A percentile compares a stretch with the other conserved stretches of the same genome.
phyloP scores from a whole-genome alignment of 2,888 invertebrate species.

The Limnephilus rhombicus region DNA sequence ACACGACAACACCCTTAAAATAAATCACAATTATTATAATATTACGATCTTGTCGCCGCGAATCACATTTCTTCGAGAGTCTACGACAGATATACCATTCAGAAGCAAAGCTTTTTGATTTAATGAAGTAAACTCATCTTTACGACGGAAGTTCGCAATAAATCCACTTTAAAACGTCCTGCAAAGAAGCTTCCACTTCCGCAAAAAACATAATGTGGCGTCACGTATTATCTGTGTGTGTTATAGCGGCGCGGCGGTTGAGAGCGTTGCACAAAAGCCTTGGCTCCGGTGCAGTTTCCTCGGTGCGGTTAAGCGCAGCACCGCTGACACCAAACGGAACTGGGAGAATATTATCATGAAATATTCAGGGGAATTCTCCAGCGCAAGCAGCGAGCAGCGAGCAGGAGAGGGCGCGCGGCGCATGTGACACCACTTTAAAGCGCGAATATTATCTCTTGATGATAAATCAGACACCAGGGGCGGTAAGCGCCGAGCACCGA shows the following conservation, averaged over 20 bases:
- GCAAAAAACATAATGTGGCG: not conserved
- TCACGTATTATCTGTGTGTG: not conserved
- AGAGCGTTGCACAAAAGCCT: conserved; percentile 4
- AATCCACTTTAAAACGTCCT: not conserved
- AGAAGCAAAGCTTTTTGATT: not conserved
- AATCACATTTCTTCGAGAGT: too few species aligned
- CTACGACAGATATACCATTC: not conserved
- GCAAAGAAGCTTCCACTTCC: not conserved
- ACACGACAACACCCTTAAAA: too few species aligned
- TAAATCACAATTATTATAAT: too few species aligned
- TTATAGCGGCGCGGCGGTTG: not conserved
- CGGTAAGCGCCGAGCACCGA: not conserved
- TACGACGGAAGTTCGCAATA: not conserved
- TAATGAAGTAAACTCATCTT: not conserved
- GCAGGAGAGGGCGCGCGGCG: conserved; percentile 13
- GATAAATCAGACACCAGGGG: conserved; percentile 29
- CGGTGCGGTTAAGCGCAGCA: conserved; percentile 52
- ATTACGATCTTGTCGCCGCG: too few species aligned
- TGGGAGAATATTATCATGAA: conserved; percentile 66
- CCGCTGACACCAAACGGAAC: conserved; percentile 53
- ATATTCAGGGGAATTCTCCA: conserved; percentile 55
- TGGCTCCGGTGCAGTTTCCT: conserved; percentile 13
- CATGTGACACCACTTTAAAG: conserved; percentile 27
- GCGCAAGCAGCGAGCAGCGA: not conserved
- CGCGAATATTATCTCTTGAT: conserved; percentile 47